phyloP scores from a whole-genome alignment of 1,140 invertebrate genomes.

The Drosophila mojavensis region DNA sequence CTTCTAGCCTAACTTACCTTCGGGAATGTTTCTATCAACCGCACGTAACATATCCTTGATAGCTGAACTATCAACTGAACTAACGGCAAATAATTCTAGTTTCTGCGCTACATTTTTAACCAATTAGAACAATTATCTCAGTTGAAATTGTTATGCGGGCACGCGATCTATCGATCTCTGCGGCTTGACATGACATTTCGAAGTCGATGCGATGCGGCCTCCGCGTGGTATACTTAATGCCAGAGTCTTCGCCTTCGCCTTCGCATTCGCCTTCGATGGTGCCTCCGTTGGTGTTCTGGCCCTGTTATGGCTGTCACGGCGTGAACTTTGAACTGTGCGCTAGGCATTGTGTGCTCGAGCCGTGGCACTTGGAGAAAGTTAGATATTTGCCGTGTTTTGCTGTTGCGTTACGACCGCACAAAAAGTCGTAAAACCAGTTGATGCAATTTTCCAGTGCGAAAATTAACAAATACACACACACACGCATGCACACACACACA shows the following conservation, averaged over 20 bases:
- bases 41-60: no score
- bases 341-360: not conserved
- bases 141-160: slow-evolving; percentile 4
- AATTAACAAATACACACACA: slow-evolving; percentile 71
- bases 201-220: slow-evolving; percentile 28
- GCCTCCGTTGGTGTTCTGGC: not conserved
- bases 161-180: slow-evolving; percentile 27
- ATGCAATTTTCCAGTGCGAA: slow-evolving; percentile 78
- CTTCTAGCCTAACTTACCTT: no score
- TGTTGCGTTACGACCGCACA: slow-evolving; percentile 29
- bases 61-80: not conserved
- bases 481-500: slow-evolving; percentile 44
- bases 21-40: no score
- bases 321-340: slow-evolving; percentile 1
- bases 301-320: slow-evolving; percentile 5
- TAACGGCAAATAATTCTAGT: not conserved
- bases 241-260: not conserved
- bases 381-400: slow-evolving; percentile 29
- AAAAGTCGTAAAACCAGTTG: slow-evolving; percentile 58
- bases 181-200: not conserved
- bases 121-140: slow-evolving; percentile 14
- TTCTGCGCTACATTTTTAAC: not conserved
- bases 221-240: slow-evolving; percentile 36
- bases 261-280: not conserved
- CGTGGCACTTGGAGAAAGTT: slow-evolving; percentile 15